Evolutionary conservation across 2,888 invertebrate genomes (phyloP).

Genomic region (Liodrosophila aerea): DNA sequence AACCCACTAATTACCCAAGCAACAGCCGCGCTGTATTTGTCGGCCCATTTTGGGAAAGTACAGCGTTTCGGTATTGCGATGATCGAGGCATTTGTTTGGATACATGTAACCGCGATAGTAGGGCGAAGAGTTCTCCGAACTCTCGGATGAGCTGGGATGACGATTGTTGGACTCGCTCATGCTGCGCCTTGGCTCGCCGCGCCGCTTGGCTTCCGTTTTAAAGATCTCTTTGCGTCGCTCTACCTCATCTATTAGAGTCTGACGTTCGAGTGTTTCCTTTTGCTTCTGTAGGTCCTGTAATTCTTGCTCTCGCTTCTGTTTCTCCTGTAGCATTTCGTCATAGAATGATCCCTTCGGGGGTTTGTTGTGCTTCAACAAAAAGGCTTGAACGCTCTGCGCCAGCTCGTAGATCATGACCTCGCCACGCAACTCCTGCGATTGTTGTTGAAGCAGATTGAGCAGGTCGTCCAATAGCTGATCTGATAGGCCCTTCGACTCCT

Average conservation of each 20-base stretch:
- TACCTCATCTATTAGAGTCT: constrained; percentile 89
- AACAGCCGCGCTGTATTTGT: constrained; percentile 89
- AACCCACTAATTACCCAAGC: constrained; percentile 83
- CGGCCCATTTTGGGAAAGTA: constrained; percentile 85
- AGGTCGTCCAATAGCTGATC: constrained; percentile 86
- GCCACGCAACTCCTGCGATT: constrained; percentile 86
- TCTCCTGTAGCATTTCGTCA: constrained; percentile 93
- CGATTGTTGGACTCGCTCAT: constrained; percentile 83
- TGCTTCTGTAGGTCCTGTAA: constrained; percentile 85
- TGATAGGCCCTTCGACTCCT: constrained; percentile 91
- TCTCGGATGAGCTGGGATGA: constrained; percentile 84
- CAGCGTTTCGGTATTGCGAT: constrained; percentile 84
- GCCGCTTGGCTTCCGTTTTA: constrained; percentile 86
- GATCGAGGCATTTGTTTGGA: constrained; percentile 82
- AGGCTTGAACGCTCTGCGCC: constrained; percentile 90
- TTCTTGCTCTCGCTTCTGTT: constrained; percentile 86
- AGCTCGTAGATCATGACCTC: constrained; percentile 95
- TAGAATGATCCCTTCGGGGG: constrained; percentile 92
- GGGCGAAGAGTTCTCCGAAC: constrained; percentile 83
- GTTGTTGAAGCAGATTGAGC: constrained; percentile 84
- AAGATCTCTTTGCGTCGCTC: constrained; percentile 90
- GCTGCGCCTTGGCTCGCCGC: constrained; percentile 83
- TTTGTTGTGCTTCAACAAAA: constrained; percentile 90
- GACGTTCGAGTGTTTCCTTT: constrained; percentile 87
- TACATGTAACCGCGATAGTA: constrained; percentile 78